Evolutionary conservation across 2,888 invertebrate genomes (phyloP).

Genomic region (Willowsia nigromaculata): DNA sequence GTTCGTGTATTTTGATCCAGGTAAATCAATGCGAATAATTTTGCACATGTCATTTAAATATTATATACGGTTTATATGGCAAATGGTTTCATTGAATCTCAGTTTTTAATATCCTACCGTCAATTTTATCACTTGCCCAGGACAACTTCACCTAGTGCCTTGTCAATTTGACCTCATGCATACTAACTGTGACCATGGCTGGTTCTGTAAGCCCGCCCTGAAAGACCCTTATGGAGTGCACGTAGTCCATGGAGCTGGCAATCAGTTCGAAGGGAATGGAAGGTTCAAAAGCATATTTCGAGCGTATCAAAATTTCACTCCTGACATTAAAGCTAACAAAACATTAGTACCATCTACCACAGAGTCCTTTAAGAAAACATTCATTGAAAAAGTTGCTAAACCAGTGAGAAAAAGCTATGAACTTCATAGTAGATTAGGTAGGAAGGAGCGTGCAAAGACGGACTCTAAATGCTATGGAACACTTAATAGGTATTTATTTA

Average conservation of each 20-base stretch:
- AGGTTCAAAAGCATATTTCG: background rate
- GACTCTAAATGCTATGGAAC: background rate
- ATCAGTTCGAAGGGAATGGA: background rate
- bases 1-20: background rate
- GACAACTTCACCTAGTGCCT: background rate
- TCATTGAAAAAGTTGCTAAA: background rate
- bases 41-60: background rate
- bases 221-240: slow-evolving; percentile 1
- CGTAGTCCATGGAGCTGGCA: background rate
- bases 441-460: background rate
- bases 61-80: background rate
- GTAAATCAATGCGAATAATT: background rate
- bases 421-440: background rate
- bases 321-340: background rate
- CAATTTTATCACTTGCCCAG: no score
- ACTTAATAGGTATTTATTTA: background rate
- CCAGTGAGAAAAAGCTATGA: background rate
- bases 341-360: background rate
- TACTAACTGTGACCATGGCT: background rate
- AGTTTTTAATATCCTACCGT: no score
- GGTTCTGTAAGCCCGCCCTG: background rate
- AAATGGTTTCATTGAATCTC: background rate
- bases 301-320: background rate
- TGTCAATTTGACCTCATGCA: slow-evolving; percentile 15
- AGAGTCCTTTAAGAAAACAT: background rate